These are phyloP conservation scores for Dryococelus australis DNA, from an alignment of 2,888 invertebrate species.

Conservation along the genomic window DNA sequence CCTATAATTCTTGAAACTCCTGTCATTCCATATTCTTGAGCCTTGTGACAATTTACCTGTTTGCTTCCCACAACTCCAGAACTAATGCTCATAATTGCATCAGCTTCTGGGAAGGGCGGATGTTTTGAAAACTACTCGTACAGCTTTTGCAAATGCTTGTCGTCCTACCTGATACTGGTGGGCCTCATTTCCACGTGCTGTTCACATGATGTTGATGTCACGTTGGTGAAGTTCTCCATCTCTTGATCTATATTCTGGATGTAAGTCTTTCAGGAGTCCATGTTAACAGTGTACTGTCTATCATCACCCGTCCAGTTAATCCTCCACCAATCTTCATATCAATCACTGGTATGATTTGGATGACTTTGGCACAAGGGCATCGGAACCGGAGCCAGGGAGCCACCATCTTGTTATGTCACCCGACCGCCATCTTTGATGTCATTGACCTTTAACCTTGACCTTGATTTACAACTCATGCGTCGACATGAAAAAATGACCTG, in stretches of 20 bases:
- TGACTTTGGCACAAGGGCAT: too few species aligned
- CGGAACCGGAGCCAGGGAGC: too few species aligned
- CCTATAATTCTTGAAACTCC: not conserved
- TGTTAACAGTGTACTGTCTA: conserved; percentile 25
- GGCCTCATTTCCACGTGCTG: conserved; percentile 31
- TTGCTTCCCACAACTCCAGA: not conserved
- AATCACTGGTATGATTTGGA: too few species aligned
- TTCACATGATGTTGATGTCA: not conserved
- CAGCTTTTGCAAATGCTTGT: not conserved
- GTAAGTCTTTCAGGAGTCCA: not conserved
- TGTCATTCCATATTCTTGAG: not conserved
- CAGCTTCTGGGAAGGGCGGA: not conserved
- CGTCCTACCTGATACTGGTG: not conserved
- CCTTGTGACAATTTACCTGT: not conserved
- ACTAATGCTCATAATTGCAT: not conserved
- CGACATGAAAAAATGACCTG: too few species aligned
- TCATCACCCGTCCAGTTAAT: not conserved
- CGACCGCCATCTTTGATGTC: too few species aligned
- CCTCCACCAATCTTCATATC: conserved; percentile 33
- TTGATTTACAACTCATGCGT: too few species aligned
- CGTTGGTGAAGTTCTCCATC: not conserved
- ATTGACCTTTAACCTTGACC: too few species aligned
- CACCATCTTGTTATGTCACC: too few species aligned
- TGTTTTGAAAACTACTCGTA: not conserved
- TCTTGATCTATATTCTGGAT: conserved; percentile 7